Base-by-base conservation (phyloP, 2,113 vertebrate species). In the Copsychus sechellarum region DNA sequence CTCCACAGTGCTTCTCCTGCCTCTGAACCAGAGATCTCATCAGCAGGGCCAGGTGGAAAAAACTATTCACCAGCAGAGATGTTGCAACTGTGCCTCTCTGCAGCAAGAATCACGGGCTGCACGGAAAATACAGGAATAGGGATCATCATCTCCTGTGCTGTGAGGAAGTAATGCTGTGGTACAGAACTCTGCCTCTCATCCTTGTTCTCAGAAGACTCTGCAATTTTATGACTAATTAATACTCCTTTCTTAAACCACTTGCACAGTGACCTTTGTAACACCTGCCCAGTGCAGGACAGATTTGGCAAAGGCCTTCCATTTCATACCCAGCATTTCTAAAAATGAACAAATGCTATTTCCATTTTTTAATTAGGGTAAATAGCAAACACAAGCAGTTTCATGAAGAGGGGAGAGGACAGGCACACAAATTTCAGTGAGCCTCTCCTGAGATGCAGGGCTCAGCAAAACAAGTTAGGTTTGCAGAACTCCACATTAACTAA, bases 141-240 rank as follows among this genome's bases (percentile, higher is more conserved):
- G 76, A 74, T 70, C 45, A 69, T 88, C 82, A 57, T 31, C 90
- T 76, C 71, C 82, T 88, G 67, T 1, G 1, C 33, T 7, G 42
- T 31, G 88, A 93, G 94, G 95, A 96, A 97, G 95, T 50, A 18
- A 34, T 17, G 4, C 58, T 34, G 81, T 1, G 45, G 14, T n/a
- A 19, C 54, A 61, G 20, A 42, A 12, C 28, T 70, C 25, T 40
- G 12, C 14, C 50, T 76, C 73, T 66, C 57, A 6, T 57, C 50
- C 70, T 40, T 26, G 5, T 88, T 90, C 79, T 90, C 60, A 86
- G 47, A 73, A 81, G n/a, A 45, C 43, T 45, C 43, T 78, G 86
- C 64, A 95, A 78, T 51, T 47, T 69, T 11, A 10, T 90, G 82
- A 95, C 65, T 90, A 69, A 87, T 18, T 22, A 51, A 48, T 14